phyloP scores from a whole-genome alignment of 1,140 invertebrate species.

The Sogatella furcifera region DNA sequence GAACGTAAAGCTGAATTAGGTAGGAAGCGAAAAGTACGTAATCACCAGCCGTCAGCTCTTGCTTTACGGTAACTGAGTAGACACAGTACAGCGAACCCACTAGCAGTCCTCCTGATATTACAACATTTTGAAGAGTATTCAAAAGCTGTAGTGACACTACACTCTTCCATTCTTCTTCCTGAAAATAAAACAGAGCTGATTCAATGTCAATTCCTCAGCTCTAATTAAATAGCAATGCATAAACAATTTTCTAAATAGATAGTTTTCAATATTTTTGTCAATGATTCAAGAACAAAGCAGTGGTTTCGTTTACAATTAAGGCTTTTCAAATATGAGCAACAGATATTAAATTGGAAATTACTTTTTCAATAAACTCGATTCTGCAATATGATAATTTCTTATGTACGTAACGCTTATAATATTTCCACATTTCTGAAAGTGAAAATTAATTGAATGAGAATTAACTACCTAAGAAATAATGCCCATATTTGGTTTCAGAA shows the following conservation, averaged over 20 bases:
- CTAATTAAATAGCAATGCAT: too few relatives aligned
- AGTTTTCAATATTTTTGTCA: not conserved
- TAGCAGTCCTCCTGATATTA: slow-evolving; percentile 77
- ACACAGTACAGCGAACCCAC: slow-evolving; percentile 81
- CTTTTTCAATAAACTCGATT: too few relatives aligned
- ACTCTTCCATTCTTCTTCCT: slow-evolving; percentile 80
- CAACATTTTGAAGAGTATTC: slow-evolving; percentile 80
- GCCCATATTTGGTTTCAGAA: too few relatives aligned
- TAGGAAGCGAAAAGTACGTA: slow-evolving; percentile 92
- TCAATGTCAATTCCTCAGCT: too few relatives aligned
- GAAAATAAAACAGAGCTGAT: slow-evolving; percentile 24
- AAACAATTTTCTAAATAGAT: slow-evolving; percentile 8
- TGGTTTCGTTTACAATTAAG: too few relatives aligned
- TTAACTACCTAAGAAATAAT: too few relatives aligned
- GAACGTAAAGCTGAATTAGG: slow-evolving; percentile 91
- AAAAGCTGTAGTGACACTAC: slow-evolving; percentile 76
- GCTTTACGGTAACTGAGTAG: slow-evolving; percentile 57
- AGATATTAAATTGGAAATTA: too few relatives aligned
- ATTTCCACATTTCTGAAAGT: too few relatives aligned
- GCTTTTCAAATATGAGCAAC: too few relatives aligned
- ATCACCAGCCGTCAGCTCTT: slow-evolving; percentile 76
- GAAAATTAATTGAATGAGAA: too few relatives aligned
- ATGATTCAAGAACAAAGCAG: not conserved
- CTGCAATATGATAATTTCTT: too few relatives aligned
- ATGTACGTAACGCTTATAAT: too few relatives aligned